Base-by-base conservation (phyloP, 2,797 vertebrate genomes). In the Rhabdophis nuchalis region DNA sequence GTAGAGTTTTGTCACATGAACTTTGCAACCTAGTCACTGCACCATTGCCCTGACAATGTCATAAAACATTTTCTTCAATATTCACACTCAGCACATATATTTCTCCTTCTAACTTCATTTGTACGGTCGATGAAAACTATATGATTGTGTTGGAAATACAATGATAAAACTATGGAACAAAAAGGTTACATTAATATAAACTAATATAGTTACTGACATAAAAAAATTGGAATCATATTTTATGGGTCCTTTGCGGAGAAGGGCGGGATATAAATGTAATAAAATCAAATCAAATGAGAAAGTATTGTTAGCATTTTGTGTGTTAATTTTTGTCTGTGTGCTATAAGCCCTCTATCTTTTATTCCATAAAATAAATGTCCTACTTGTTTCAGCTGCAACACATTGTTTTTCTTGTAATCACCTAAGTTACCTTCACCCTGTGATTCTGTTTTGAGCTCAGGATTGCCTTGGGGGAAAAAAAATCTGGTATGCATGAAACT, bases 341-440 rank as follows among this genome's bases (percentile, higher is more conserved):
- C 54, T 90, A 1, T 32, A 82, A 88, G 46, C 32, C 29, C n/a
- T 36, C 27, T 3, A 88, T 4, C n/a, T 61, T 61, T 54, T 90
- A 53, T 27, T 54, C 9, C 68, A 18, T 53, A 53, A 88, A 90
- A 82, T 82, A 68, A 72, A 88, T 88, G 88, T 77, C 32, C 68
- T 41, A 25, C 25, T 88, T 46, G n/a, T 18, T 60, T 32, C 89
- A 90, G n/a, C 68, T 90, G 88, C 27, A 87, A 52, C 52, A 58
- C 85, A 90, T 87, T 86, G 36, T 32, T 90, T 77, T 87, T 82
- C n/a, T 52, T 87, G 54, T 60, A 92, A 87, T 90, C 89, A 90
- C 29, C n/a, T 54, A 60, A 54, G 25, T 41, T 25, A 61, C 85
- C 54, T 87, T 92, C 60, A 53, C 41, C 85, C 54, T 82, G n/a